Base-by-base conservation (phyloP, 2,113 vertebrate genomes). In the Agapornis roseicollis region DNA sequence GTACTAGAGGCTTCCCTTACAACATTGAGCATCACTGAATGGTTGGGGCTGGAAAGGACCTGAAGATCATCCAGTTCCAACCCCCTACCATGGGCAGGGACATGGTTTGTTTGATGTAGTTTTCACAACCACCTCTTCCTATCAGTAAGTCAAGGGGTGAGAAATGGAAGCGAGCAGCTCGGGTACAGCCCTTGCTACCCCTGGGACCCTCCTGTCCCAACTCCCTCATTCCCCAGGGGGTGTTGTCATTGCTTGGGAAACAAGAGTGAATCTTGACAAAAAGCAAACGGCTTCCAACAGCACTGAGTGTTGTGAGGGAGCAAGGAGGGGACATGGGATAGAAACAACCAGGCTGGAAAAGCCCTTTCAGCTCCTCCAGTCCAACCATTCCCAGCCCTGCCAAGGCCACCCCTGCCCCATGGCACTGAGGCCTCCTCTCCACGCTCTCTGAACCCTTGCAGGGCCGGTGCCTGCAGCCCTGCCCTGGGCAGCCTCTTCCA, bases 161-260 rank as follows among this genome's bases (percentile, higher is more conserved):
- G 29, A 33, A 27, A 15, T 9, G 1, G 1, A 37, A 19, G 37
- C 0, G 14, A 42, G 29, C 11, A 13, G 29, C 39, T 29, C 0
- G 0, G 41, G 29, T 35, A 5, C 1, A 4, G 55, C 29, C 56
- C 24, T 17, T 19, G 10, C 8, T 31, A 17, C 9, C 13, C 42
- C 27, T 4, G 1, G 55, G 39, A 10, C 1, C 27, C 2, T n/a
- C 25, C 41, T 0, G 1, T 13, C 20, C 33, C 18, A 0, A 3
- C 4, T 33, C 55, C n/a, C 47, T 2, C 1, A 13, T 27, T 35
- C 42, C 31, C 17, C 2, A 1, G n/a, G n/a, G 39, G 29, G 8
- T 2, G 29, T 58, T 64, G 2, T 8, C 4, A 0, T 0, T 4
- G 2, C 35, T 78, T 2, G 0, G 44, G 23, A 44, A 70, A 37